phyloP scores from a whole-genome alignment of 2,888 invertebrate species.

The Oithona nana region DNA sequence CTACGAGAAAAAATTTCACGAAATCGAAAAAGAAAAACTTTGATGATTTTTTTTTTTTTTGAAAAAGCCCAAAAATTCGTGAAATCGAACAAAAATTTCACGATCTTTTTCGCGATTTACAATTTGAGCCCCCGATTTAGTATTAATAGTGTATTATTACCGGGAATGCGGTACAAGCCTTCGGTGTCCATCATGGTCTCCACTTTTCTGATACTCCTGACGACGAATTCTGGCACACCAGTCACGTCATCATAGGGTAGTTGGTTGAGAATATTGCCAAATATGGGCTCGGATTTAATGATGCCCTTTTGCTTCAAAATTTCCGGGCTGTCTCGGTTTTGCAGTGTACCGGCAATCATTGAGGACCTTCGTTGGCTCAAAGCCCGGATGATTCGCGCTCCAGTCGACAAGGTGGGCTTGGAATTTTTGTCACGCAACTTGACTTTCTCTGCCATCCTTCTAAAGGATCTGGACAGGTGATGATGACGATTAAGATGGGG shows the following conservation, averaged over 20 bases:
- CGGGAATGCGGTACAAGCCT: slow-evolving; percentile 5
- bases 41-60: background rate
- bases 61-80: background rate
- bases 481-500: background rate
- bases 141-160: background rate
- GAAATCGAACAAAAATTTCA: background rate
- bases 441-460: background rate
- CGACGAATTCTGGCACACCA: slow-evolving; percentile 11
- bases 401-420: background rate
- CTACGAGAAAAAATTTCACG: no score
- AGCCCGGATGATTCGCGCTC: background rate
- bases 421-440: background rate
- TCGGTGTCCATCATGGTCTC: background rate
- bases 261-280: slow-evolving; percentile 3
- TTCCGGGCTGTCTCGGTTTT: background rate
- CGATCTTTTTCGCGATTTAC: no score
- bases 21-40: background rate
- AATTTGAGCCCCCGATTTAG: background rate
- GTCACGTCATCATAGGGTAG: background rate
- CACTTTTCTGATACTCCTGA: background rate
- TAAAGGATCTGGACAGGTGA: background rate
- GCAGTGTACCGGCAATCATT: background rate
- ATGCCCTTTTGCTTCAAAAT: background rate
- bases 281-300: background rate
- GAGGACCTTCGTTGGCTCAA: background rate